Percentiles rank a stretch among this genome's conserved stretches.
Evolutionary conservation across 2,888 invertebrate species (phyloP).

Genomic region (Phymatocera aterrima): DNA sequence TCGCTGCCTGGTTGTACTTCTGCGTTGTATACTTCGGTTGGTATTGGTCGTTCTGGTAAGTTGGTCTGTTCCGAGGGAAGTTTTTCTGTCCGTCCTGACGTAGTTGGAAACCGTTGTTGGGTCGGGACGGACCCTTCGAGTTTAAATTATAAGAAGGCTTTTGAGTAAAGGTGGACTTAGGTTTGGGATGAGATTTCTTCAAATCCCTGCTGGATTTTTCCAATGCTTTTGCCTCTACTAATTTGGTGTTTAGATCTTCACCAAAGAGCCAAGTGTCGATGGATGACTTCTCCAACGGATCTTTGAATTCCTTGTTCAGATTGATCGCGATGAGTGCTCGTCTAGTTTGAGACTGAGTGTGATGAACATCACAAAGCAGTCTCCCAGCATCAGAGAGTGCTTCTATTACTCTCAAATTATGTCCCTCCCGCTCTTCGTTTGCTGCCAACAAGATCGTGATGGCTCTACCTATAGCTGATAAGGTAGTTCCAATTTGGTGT

Average conservation of each 20-base stretch:
- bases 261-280: background rate
- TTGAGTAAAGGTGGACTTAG: background rate
- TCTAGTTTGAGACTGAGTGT: background rate
- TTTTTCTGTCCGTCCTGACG: background rate
- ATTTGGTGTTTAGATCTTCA: background rate
- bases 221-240: background rate
- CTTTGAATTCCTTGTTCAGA: background rate
- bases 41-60: background rate
- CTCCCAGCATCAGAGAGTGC: background rate
- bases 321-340: background rate
- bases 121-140: background rate
- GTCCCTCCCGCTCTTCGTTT: background rate
- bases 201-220: constrained; percentile 6
- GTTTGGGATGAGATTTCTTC: background rate
- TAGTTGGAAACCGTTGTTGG: background rate
- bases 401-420: background rate
- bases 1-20: background rate
- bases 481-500: background rate
- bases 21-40: background rate
- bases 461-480: background rate
- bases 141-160: background rate
- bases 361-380: background rate
- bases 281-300: background rate
- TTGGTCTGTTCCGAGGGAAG: background rate
- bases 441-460: background rate